Conservation (phyloP, 2,797 vertebrate species). For the Setipinna tenuifilis region DNA sequence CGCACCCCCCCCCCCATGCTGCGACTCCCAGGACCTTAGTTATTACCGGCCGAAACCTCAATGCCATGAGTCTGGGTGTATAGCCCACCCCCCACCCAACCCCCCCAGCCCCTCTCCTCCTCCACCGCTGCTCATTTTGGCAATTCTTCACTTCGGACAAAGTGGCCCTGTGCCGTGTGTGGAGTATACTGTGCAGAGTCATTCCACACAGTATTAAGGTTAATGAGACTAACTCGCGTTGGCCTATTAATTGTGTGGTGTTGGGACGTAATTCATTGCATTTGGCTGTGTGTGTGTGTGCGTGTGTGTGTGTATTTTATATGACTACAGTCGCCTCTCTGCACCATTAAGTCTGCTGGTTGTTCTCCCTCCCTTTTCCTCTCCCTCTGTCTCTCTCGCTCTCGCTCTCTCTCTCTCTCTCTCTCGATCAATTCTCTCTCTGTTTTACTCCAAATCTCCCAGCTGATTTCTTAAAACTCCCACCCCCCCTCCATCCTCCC, state of each 20-base stretch:
- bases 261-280: slow-evolving; percentile 13
- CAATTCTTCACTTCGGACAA: background rate
- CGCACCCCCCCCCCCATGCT: background rate
- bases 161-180: too few species aligned
- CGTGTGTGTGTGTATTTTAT: background rate
- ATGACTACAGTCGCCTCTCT: background rate
- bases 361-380: background rate
- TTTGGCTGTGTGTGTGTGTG: background rate
- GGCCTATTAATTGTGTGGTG: background rate
- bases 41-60: background rate
- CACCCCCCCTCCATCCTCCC: background rate
- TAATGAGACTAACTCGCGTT: background rate
- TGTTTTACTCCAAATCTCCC: background rate
- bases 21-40: background rate
- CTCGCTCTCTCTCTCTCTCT: background rate
- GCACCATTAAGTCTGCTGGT: slow-evolving; percentile 7
- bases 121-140: background rate
- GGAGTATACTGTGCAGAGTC: background rate
- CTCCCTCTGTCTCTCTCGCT: background rate
- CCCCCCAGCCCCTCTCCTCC: too few species aligned
- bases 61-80: background rate
- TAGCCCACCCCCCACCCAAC: background rate
- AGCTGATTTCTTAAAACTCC: slow-evolving; percentile 2
- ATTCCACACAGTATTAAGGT: background rate
- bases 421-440: too few species aligned